Base-by-base conservation (phyloP, 2,888 invertebrate species). In the Archips xylosteana region DNA sequence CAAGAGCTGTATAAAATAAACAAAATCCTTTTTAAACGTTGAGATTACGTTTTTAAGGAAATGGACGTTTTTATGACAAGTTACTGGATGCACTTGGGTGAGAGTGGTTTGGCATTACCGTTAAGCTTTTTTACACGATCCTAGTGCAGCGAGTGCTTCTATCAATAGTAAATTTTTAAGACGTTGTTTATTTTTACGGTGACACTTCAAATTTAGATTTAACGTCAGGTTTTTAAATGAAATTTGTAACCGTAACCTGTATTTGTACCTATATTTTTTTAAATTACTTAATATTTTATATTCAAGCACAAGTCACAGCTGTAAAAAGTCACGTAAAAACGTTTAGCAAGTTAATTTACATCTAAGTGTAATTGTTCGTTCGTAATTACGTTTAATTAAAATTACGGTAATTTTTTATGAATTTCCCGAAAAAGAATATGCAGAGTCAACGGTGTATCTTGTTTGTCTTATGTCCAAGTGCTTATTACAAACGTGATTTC, bases 21-120 rank as follows among this genome's bases (percentile, higher is more conserved):
- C 10, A 54, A 54, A 54, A 54, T 54, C 6, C 8, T 23, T 6
- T 32, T 57, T 6, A 4, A 57, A 23, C 54, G 8, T 23, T 32
- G 32, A 12, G 12, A 57, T 32, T 66, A 49, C 39, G 39, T 57
- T 61, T 68, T 69, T 64, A 51, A 60, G 6, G 34, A 64, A 69
- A 73, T 73, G 73, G 64, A 12, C n/a, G 69, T 49, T 73, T 69
- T 74, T 61, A 74, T 65, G 69, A 59, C 51, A 69, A 64, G 65
- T 64, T 65, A 70, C 69, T 60, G 51, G 65, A 69, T 70, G 64
- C 64, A 70, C 32, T 59, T 12, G 2, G 36, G 62, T 59, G 68
- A 47, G 68, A 49, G 49, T 57, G 60, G 47, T 72, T 10, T 12
- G 12, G 32, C 13, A 47, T 63, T 47, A 23, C 15, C 1, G 62